Evolutionary conservation across 2,797 vertebrate species (phyloP), one percentile per base, ranked within the genome.

Genomic region (Meda fulgida): DNA sequence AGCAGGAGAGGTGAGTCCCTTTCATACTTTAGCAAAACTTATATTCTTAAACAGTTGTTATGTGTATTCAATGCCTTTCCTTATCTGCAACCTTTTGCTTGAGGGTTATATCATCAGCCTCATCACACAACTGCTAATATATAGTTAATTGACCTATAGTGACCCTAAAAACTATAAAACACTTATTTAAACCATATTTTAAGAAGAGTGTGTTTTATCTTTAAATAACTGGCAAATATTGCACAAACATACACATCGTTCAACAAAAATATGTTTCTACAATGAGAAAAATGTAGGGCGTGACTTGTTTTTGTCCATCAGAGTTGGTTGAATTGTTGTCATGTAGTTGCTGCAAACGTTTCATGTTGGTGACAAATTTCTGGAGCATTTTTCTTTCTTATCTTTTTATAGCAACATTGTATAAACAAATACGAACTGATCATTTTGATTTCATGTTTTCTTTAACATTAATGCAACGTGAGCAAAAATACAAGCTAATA

Each of bases 1-100:
- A 94, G 70, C 96, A 96, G 90, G 97, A 98, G 86, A 96, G 94
- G 97, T 98, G 29, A 65, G 60, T 18, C 60, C 26, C 60, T 31
- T 65, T 31, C 10, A 23, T n/a, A n/a, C 23, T 23, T n/a, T 58
- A 31, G 38, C n/a, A 14, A 31, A 26, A n/a, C 23, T 43, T 40
- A n/a, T 1, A 60, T 78, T 23, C n/a, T 4, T 55, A 13, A 34
- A 58, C 55, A 79, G n/a, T 46, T 51, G 29, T 46, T 51, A 18
- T 19, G 69, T 11, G 13, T n/a, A 43, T 70, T 69, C 36, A n/a
- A 4, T 70, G 5, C 11, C 21, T 43, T 70, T 43, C 6, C 23
- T 71, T 38, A 71, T 43, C 11, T 43, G 23, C 19, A 14, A 26
- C 11, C 69, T 8, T 43, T 71, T 46, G 23, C 11, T 4, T 71